phyloP scores from a whole-genome alignment of 2,888 invertebrate genomes.

The Matsumyia berberina region DNA sequence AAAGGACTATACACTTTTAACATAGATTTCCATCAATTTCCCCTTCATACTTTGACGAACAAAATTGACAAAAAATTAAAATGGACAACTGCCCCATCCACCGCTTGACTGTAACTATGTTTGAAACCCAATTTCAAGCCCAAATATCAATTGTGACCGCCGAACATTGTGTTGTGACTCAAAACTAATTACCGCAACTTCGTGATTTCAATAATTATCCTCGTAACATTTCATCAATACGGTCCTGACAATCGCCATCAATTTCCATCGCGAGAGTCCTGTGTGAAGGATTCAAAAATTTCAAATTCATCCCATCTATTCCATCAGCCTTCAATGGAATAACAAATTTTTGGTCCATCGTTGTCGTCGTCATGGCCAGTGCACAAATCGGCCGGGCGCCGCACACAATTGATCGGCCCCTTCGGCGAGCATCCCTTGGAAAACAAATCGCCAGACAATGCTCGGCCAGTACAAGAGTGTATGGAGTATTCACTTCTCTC shows the following conservation, averaged over 20 bases:
- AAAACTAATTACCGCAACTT: constrained; percentile 23
- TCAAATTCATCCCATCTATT: constrained; percentile 29
- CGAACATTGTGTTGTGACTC: background rate
- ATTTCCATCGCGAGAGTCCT: constrained; percentile 22
- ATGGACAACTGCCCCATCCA: no score
- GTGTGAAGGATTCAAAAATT: constrained; percentile 33
- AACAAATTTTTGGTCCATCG: constrained; percentile 35
- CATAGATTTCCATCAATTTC: no score
- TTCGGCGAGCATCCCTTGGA: constrained; percentile 10
- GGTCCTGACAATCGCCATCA: constrained; percentile 12
- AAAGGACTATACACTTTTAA: no score
- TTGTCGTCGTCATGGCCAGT: constrained; percentile 53
- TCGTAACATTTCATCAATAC: constrained; percentile 12
- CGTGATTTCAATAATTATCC: background rate
- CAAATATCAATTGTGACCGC: no score
- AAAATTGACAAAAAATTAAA: no score
- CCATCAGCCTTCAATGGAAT: constrained; percentile 41
- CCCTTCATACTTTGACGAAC: no score
- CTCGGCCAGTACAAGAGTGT: constrained; percentile 15
- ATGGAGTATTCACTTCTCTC: background rate
- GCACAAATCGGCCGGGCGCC: constrained; percentile 34
- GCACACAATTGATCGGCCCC: constrained; percentile 1
- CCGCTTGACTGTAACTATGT: no score
- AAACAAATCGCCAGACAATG: constrained; percentile 16
- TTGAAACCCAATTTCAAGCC: no score